phyloP scores from a whole-genome alignment of 2,888 invertebrate genomes.

The Colostygia pectinataria region DNA sequence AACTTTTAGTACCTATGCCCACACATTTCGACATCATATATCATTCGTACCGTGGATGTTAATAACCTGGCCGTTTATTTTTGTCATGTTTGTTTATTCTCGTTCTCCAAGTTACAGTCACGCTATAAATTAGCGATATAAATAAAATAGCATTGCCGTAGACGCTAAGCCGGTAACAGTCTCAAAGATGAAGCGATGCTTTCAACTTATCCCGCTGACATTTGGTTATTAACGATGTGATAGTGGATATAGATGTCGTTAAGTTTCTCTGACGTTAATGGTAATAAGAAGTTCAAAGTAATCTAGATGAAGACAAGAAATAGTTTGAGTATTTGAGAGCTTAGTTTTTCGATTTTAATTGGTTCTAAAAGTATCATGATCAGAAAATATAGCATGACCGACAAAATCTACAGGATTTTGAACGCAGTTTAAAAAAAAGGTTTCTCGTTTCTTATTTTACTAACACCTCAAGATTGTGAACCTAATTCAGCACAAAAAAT shows the following conservation, averaged over 20 bases:
- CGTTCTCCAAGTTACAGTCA: conserved; percentile 41
- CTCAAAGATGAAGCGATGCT: conserved; percentile 31
- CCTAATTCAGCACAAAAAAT: conserved; percentile 68
- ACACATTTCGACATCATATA: conserved; percentile 23
- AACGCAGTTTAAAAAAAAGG: conserved; percentile 27
- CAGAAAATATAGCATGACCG: background rate
- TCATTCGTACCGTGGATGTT: conserved; percentile 35
- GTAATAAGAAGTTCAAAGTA: conserved; percentile 17
- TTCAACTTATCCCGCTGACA: conserved; percentile 29
- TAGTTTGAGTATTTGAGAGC: too few species aligned
- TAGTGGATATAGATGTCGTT: conserved; percentile 21
- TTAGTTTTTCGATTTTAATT: too few species aligned
- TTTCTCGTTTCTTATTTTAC: conserved; percentile 48
- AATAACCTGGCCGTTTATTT: conserved; percentile 43
- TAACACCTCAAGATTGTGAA: conserved; percentile 54
- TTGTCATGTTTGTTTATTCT: conserved; percentile 41
- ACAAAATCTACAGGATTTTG: conserved; percentile 9
- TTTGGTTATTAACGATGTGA: conserved; percentile 26
- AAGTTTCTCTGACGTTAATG: conserved; percentile 22
- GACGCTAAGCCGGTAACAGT: conserved; percentile 53
- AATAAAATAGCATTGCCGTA: conserved; percentile 61
- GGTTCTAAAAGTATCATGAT: too few species aligned
- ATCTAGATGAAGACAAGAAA: too few species aligned
- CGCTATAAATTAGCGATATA: conserved; percentile 67
- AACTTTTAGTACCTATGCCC: conserved; percentile 1